Evolutionary conservation across 2,888 invertebrate genomes (phyloP), one percentile per base, ranked within the genome.

Genomic region (Steinernema scapterisci): DNA sequence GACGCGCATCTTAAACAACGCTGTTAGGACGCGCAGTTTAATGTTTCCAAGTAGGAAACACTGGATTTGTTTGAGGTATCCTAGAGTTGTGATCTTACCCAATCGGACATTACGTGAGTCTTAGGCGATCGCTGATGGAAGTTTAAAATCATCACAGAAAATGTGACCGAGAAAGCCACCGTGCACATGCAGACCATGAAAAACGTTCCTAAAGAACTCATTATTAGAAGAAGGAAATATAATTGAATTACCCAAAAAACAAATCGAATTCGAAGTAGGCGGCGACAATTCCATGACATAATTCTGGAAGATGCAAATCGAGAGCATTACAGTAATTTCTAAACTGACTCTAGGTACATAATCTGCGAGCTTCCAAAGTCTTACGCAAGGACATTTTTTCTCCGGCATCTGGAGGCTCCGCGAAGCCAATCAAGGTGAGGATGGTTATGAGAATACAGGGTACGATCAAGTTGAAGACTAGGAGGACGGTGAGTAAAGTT

Each of bases 381-480:
- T 77, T 72, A 83, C 83, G 83, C 51, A 83, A 74, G 11, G 82
- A 81, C 82, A 83, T 83, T 73, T 83, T 83, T 63, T 83, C 83
- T 25, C 83, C 83, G 6, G 83, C 83, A 63, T 83, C 83, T 0
- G 82, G 82, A 13, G 83, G 83, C 48, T 82, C 76, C 11, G 82
- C 81, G 74, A 83, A 83, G 13, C 83, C 82, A 48, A 83, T 81
- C 6, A 83, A 77, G 0, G 83, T 83, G 31, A 83, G 90, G 96
- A 97, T 85, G 6, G 83, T 83, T 45, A 82, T 83, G n/a, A 83
- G 76, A 43, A 83, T 80, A 54, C 83, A 83, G 0, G 97, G 97
- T 88, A 97, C 95, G 90, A 97, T 97, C 88, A 97, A 92, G 91
- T 97, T 97, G 92, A 97, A 96, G 91, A 78, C 82, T 83, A 73